Percentiles rank a stretch among this genome's conserved stretches.
Conservation (phyloP, 2,113 vertebrate species). For the Sitta europaea region DNA sequence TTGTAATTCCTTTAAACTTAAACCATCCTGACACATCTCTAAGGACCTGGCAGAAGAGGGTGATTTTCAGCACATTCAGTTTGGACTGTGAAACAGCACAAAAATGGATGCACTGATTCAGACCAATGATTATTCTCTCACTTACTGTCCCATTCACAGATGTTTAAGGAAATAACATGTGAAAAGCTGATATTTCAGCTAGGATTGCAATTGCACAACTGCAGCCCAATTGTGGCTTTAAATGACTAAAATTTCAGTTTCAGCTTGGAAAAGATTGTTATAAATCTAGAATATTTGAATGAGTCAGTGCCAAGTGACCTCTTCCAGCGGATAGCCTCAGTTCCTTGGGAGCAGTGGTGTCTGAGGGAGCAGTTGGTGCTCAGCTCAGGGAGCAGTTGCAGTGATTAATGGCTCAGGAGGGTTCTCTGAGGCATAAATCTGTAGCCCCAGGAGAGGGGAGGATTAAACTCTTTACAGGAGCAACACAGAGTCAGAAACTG, state of each 20-base stretch:
- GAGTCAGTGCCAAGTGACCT: neutral
- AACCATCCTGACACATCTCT: neutral
- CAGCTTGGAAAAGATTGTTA: neutral
- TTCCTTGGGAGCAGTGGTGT: neutral
- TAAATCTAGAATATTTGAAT: neutral
- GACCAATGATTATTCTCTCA: neutral
- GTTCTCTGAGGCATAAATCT: neutral
- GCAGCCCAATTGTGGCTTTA: neutral
- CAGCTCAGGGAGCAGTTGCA: neutral
- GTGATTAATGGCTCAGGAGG: neutral
- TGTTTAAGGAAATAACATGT: neutral
- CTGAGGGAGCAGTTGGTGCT: neutral
- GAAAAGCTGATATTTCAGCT: neutral
- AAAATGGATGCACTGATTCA: neutral
- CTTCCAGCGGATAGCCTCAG: neutral
- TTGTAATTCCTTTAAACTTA: neutral
- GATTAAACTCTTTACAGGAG: neutral
- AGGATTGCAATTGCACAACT: neutral
- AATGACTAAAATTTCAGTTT: neutral
- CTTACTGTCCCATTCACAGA: neutral
- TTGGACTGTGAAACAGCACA: neutral
- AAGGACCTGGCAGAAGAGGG: neutral
- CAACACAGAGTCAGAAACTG: neutral
- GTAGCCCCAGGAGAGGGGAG: neutral
- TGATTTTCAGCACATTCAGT: neutral